phyloP scores from a whole-genome alignment of 2,113 vertebrate species.

The Tragelaphus buxtoni region DNA sequence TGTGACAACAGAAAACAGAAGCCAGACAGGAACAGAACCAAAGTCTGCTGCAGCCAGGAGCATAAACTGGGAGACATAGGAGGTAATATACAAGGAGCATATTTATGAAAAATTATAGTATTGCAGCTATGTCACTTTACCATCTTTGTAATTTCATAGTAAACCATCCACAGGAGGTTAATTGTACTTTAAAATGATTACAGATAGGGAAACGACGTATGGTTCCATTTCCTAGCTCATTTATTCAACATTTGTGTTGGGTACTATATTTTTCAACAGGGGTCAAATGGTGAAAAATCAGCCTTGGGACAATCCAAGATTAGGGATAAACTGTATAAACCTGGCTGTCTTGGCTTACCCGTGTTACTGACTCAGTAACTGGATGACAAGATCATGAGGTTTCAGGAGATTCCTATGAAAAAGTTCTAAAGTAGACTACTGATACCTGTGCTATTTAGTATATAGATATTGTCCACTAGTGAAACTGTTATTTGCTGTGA shows the following conservation, averaged over 20 bases:
- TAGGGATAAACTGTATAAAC: background rate
- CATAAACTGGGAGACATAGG: background rate
- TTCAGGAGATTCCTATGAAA: background rate
- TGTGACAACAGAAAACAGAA: conserved; percentile 10
- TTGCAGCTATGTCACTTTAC: background rate
- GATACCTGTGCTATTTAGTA: background rate
- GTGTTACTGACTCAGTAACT: background rate
- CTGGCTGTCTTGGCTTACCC: background rate
- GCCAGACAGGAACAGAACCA: background rate
- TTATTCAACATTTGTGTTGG: background rate
- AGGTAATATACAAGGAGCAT: background rate
- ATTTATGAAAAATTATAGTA: background rate
- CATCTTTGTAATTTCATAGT: background rate
- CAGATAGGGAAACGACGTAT: background rate
- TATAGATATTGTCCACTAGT: background rate
- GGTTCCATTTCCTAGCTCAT: background rate
- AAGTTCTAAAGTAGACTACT: background rate
- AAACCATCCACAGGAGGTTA: background rate
- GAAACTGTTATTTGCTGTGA: background rate
- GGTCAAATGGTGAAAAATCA: background rate
- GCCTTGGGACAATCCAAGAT: background rate
- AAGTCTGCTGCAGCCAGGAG: background rate
- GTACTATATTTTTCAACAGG: background rate
- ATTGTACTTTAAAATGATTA: background rate
- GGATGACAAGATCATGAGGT: background rate